phyloP scores from a whole-genome alignment of 2,113 vertebrate species.

The Micromys minutus region DNA sequence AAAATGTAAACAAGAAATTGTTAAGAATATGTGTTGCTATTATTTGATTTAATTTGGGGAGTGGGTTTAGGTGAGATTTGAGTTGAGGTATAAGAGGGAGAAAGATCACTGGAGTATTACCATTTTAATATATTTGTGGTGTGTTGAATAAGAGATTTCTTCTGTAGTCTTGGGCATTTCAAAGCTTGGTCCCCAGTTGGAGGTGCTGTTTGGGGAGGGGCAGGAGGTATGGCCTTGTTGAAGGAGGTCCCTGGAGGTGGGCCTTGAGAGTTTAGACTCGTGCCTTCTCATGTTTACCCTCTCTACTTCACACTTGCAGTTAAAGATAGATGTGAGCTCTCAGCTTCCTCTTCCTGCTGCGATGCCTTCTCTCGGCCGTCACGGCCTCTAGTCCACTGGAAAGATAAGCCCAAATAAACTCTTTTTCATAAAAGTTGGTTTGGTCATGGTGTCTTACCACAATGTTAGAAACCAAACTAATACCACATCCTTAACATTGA shows the following conservation, averaged over 20 bases:
- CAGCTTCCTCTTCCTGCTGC: background rate
- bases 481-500: background rate
- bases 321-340: background rate
- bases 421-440: background rate
- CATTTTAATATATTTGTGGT: background rate
- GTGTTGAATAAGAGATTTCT: background rate
- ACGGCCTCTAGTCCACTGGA: background rate
- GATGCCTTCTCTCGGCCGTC: background rate
- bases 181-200: background rate
- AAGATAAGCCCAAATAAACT: background rate
- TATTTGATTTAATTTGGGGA: background rate
- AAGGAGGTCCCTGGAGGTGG: background rate
- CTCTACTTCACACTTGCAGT: background rate
- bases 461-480: background rate
- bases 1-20: background rate
- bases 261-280: background rate
- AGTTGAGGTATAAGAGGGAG: background rate
- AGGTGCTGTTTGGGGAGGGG: background rate
- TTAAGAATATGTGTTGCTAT: background rate
- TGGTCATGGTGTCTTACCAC: background rate
- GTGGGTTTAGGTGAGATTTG: background rate
- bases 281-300: background rate
- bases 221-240: background rate
- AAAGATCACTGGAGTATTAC: background rate
- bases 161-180: background rate